phyloP scores from a whole-genome alignment of 2,113 vertebrate genomes.

The Paralichthys olivaceus region DNA sequence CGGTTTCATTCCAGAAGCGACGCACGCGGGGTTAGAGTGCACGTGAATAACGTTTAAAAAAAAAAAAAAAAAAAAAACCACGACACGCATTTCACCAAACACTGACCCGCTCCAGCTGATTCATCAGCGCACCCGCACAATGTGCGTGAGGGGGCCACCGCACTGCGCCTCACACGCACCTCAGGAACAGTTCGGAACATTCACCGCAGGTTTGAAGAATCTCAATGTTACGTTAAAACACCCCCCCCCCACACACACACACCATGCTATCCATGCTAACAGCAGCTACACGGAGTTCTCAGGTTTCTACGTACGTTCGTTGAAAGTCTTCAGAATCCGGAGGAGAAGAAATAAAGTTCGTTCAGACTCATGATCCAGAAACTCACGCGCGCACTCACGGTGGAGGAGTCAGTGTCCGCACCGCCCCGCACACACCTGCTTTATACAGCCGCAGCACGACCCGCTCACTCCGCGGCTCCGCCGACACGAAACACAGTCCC shows the following conservation, averaged over 20 bases:
- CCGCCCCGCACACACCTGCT: constrained; percentile 46
- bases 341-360: constrained; percentile 42
- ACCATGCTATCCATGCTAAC: no score
- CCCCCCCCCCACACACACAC: no score
- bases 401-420: not conserved
- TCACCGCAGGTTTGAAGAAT: not conserved
- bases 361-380: constrained; percentile 48
- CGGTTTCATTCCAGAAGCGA: constrained; percentile 19
- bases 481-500: constrained; percentile 27
- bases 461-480: constrained; percentile 25
- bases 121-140: not conserved
- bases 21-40: no score
- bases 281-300: no score
- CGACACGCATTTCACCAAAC: not conserved
- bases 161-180: no score
- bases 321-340: constrained; percentile 54
- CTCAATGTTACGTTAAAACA: not conserved
- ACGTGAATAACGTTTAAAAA: not conserved
- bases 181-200: not conserved
- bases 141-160: not conserved
- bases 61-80: not conserved
- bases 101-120: not conserved
- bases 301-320: constrained; percentile 66
- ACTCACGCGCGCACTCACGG: not conserved
- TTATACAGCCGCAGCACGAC: constrained; percentile 78